A percentile compares a stretch with the other conserved stretches of the same genome.
Conservation (phyloP, 1,140 invertebrate genomes). For the Ceratina japonica region DNA sequence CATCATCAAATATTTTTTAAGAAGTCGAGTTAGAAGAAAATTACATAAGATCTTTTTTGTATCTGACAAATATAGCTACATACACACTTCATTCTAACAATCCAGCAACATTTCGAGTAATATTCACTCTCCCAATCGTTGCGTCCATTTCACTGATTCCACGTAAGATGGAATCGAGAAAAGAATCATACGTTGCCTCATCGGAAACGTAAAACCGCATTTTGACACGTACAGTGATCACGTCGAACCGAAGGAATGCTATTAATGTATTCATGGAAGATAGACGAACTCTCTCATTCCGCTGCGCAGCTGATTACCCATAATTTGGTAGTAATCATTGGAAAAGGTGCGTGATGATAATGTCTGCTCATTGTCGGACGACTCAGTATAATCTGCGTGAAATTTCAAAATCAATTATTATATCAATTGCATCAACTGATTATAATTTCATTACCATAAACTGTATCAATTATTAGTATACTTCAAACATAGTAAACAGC, state of each 20-base stretch:
- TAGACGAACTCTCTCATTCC: conserved; percentile 65
- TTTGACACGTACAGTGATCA: conserved; percentile 70
- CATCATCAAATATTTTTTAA: too few relatives aligned
- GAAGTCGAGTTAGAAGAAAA: too few relatives aligned
- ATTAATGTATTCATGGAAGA: conserved; percentile 71
- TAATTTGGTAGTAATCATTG: conserved; percentile 69
- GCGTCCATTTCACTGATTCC: too few relatives aligned
- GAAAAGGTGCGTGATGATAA: conserved; percentile 66
- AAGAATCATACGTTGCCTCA: not conserved
- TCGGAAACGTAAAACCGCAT: conserved; percentile 55
- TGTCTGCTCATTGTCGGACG: conserved; percentile 49
- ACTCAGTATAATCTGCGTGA: not conserved
- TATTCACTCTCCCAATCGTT: too few relatives aligned
- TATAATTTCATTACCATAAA: not conserved
- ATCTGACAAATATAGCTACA: too few relatives aligned
- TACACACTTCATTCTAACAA: too few relatives aligned
- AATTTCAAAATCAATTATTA: not conserved
- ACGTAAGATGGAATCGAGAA: not conserved
- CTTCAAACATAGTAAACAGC: too few relatives aligned
- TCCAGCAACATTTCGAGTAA: too few relatives aligned
- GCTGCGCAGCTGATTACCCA: conserved; percentile 63
- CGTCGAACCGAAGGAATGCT: conserved; percentile 63
- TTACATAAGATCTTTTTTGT: too few relatives aligned
- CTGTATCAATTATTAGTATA: too few relatives aligned
- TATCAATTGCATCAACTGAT: conserved; percentile 11